phyloP scores from a whole-genome alignment of 2,113 vertebrate species.

The Thamnophis sirtalis region DNA sequence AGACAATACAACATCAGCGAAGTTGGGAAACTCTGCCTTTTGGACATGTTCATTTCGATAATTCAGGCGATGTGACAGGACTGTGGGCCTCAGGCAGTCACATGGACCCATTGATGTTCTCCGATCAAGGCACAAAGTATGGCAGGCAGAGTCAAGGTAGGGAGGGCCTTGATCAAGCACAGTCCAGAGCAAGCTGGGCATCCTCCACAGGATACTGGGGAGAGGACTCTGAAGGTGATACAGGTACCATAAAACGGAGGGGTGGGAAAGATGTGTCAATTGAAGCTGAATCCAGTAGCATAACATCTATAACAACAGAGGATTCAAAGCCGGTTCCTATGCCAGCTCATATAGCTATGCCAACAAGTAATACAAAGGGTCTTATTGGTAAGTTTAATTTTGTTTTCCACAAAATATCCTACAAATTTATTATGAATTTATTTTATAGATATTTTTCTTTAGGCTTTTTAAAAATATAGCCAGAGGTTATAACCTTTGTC shows the following conservation, averaged over 20 bases:
- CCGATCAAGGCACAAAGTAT: conserved; percentile 74
- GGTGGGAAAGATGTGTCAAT: conserved; percentile 90
- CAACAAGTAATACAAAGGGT: conserved; percentile 79
- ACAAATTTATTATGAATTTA: background rate
- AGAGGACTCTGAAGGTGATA: conserved; percentile 95
- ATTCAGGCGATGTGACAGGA: conserved; percentile 70
- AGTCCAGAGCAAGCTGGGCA: conserved; percentile 94
- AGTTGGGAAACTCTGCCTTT: conserved; percentile 93
- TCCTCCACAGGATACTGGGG: conserved; percentile 93
- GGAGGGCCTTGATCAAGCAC: conserved; percentile 81
- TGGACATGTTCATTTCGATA: conserved; percentile 76
- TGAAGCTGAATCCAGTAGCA: conserved; percentile 86
- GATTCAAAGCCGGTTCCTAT: conserved; percentile 81
- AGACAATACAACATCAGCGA: conserved; percentile 94
- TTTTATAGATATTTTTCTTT: conserved; percentile 28
- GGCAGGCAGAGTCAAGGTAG: conserved; percentile 74
- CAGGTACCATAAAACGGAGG: conserved; percentile 94
- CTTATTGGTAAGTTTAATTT: conserved; percentile 77
- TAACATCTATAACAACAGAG: conserved; percentile 82
- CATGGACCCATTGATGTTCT: conserved; percentile 74
- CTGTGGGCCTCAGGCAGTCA: conserved; percentile 74
- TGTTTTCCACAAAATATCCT: background rate
- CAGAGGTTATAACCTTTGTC: conserved; percentile 1
- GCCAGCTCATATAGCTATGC: conserved; percentile 78
- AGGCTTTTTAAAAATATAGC: background rate